phyloP scores from a whole-genome alignment of 2,888 invertebrate species.

The Phymatocera aterrima region DNA sequence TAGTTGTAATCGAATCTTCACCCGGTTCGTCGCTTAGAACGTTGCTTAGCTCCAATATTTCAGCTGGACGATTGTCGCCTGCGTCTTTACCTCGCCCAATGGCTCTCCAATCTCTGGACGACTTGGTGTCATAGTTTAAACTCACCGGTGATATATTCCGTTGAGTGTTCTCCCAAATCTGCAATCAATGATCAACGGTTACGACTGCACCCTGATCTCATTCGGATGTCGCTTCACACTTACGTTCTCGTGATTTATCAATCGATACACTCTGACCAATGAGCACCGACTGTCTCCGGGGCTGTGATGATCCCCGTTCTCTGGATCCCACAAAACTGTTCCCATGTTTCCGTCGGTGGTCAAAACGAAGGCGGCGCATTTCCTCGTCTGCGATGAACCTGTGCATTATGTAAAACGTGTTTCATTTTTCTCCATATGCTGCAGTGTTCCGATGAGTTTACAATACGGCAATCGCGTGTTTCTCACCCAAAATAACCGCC shows the following conservation, averaged over 20 bases:
- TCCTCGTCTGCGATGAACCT: slow-evolving; percentile 70
- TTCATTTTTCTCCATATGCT: neutral
- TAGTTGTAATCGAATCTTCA: slow-evolving; percentile 54
- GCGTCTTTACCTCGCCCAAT: slow-evolving; percentile 54
- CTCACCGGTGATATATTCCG: slow-evolving; percentile 63
- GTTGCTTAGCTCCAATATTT: slow-evolving; percentile 61
- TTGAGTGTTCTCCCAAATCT: slow-evolving; percentile 72
- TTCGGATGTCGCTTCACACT: slow-evolving; percentile 49
- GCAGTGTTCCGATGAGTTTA: neutral
- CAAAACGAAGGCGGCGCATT: slow-evolving; percentile 68
- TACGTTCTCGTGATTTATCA: slow-evolving; percentile 70
- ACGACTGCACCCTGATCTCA: neutral
- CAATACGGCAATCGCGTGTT: neutral
- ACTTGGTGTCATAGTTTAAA: slow-evolving; percentile 66
- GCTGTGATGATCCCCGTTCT: slow-evolving; percentile 66
- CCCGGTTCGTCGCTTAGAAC: slow-evolving; percentile 48
- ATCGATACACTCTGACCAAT: slow-evolving; percentile 64
- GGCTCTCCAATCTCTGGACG: slow-evolving; percentile 67
- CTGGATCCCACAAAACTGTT: slow-evolving; percentile 69
- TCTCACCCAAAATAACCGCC: slow-evolving; percentile 67
- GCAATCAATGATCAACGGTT: slow-evolving; percentile 33
- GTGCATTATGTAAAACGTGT: neutral
- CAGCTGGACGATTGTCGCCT: slow-evolving; percentile 57
- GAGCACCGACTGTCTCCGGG: slow-evolving; percentile 68
- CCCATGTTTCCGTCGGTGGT: slow-evolving; percentile 61